phyloP scores from a whole-genome alignment of 2,888 invertebrate species.

The Ganaspis brasiliensis region DNA sequence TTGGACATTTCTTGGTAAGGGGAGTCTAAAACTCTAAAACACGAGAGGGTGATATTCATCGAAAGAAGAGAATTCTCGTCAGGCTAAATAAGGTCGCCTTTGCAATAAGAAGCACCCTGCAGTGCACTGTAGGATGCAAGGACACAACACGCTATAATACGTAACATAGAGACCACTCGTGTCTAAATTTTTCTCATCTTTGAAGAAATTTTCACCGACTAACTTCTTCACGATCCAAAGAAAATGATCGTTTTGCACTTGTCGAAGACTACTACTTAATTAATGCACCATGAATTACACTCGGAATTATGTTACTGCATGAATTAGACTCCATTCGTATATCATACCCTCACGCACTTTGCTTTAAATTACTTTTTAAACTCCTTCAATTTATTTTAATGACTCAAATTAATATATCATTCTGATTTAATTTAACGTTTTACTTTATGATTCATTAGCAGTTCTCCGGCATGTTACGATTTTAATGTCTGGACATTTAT shows the following conservation, averaged over 20 bases:
- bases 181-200: constrained; percentile 15
- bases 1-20: not conserved
- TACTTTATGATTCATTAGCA: not conserved
- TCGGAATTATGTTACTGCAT: constrained; percentile 15
- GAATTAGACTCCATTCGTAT: constrained; percentile 19
- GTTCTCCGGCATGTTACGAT: not conserved
- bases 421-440: not conserved
- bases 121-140: constrained; percentile 38
- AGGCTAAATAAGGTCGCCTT: constrained; percentile 64
- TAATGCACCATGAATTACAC: constrained; percentile 25
- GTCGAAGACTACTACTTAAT: constrained; percentile 26
- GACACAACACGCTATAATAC: constrained; percentile 18
- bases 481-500: not conserved
- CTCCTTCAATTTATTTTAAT: constrained; percentile 14
- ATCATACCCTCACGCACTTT: not conserved
- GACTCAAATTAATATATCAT: constrained; percentile 18
- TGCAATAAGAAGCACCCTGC: constrained; percentile 53
- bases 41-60: not conserved
- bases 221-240: not conserved
- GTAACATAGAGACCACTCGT: constrained; percentile 18
- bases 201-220: constrained; percentile 17
- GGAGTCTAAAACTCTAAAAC: not conserved
- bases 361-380: constrained; percentile 20
- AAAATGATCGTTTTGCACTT: constrained; percentile 9
- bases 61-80: constrained; percentile 57